phyloP scores from a whole-genome alignment of 2,113 vertebrate species.

The Garra rufa region DNA sequence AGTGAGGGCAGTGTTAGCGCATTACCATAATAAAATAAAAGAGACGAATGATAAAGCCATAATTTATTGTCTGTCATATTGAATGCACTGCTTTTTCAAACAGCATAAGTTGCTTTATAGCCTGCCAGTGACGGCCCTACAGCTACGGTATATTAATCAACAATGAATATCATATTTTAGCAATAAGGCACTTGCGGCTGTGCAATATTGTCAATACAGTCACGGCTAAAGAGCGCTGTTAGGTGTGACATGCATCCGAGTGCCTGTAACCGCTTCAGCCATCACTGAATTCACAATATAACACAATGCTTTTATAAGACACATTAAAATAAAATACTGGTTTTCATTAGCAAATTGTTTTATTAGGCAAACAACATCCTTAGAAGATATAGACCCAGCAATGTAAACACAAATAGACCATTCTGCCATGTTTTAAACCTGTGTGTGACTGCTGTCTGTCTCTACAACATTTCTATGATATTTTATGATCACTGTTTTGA shows the following conservation, averaged over 20 bases:
- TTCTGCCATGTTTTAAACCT: too few species aligned
- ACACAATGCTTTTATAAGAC: neutral
- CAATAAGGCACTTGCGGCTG: neutral
- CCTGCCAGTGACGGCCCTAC: neutral
- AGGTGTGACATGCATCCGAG: neutral
- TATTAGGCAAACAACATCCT: too few species aligned
- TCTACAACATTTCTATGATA: too few species aligned
- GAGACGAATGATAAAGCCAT: neutral
- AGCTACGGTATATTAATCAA: neutral
- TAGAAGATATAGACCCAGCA: too few species aligned
- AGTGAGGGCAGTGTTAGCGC: neutral
- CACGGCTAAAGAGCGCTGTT: neutral
- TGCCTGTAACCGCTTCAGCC: neutral
- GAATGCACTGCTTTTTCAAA: neutral
- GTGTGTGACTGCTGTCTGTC: too few species aligned
- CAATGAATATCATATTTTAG: neutral
- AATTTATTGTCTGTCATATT: constrained; percentile 19
- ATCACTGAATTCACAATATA: neutral
- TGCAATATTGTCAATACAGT: neutral
- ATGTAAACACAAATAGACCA: too few species aligned
- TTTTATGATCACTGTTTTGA: too few species aligned
- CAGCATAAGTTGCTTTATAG: neutral
- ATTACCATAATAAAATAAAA: constrained; percentile 16
- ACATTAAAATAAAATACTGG: too few species aligned
- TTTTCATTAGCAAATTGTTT: too few species aligned